A percentile compares a stretch with the other conserved stretches of the same genome.
Evolutionary conservation across 2,113 vertebrate genomes (phyloP).

Genomic region (Gobius niger): DNA sequence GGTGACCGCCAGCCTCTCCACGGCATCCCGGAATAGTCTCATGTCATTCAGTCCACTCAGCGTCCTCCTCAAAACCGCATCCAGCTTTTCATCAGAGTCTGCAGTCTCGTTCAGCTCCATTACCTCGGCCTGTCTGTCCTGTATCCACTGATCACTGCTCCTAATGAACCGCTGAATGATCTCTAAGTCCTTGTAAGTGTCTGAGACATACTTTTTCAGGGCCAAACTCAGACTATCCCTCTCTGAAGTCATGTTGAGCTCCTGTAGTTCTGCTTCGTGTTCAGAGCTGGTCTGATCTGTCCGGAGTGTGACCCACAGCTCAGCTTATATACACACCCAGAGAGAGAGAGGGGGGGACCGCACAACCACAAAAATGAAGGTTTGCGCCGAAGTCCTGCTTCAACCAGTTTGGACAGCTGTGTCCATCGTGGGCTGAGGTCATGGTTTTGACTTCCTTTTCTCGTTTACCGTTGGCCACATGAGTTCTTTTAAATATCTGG

Average conservation of each 20-base stretch:
- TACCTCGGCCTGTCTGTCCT: background rate
- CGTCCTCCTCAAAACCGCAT: constrained; percentile 43
- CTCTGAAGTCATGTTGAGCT: background rate
- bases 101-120: background rate
- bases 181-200: background rate
- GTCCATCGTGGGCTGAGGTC: no score
- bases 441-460: no score
- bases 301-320: no score
- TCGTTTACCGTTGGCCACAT: no score
- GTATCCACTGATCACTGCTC: background rate
- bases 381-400: no score
- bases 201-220: background rate
- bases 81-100: constrained; percentile 44
- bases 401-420: no score
- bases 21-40: constrained; percentile 61
- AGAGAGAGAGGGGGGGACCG: no score
- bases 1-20: constrained; percentile 74
- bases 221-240: background rate
- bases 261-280: background rate
- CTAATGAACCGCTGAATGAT: background rate
- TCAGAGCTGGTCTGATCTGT: background rate
- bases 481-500: no score
- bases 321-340: no score
- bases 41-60: constrained; percentile 63
- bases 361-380: no score